Base-by-base conservation (phyloP, 2,888 invertebrate species). In the Chloroclystis v-ata region DNA sequence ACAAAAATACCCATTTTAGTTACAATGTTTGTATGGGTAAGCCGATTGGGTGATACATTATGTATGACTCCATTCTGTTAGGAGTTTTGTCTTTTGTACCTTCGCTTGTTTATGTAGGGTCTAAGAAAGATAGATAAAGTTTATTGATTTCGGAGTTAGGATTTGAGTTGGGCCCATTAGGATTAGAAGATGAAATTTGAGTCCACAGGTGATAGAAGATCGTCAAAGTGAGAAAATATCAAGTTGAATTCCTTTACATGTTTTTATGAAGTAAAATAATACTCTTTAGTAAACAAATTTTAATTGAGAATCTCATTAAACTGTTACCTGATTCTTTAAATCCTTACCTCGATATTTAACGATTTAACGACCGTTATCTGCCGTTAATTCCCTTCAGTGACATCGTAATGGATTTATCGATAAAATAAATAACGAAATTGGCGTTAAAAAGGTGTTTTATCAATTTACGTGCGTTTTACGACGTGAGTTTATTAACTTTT, bases 41-140 rank as follows among this genome's bases (percentile, higher is more conserved):
- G 54, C 51, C 37, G 51, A 53, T 56, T 43, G 47, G 14, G 13
- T 30, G 28, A 43, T 56, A 49, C 51, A 54, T 56, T 38, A 56
- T 56, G 51, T 49, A 56, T 52, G 43, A 14, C 8, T 35, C 11
- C 10, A 16, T 33, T 33, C 5, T 33, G 13, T 20, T 13, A 11
- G 20, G 13, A 14, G 14, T 33, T 26, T n/a, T 33, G 16, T 14
- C 14, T 8, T 13, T 32, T 13, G 13, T 32, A 32, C 12, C 5
- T 12, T 12, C 0, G 32, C 16, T 13, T 20, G 20, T 20, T 20
- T 20, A 4, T 20, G 20, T 20, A 20, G 20, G 20, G 20, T 5
- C 20, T 5, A 5, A 20, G n/a, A 20, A 20, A 20, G 20, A 20
- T 20, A 20, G 20, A 20, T 20, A 20, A 20, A 20, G 20, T 20